Evolutionary conservation across 1,140 invertebrate genomes (phyloP).

Genomic region (Pygmarrhopalites habei): DNA sequence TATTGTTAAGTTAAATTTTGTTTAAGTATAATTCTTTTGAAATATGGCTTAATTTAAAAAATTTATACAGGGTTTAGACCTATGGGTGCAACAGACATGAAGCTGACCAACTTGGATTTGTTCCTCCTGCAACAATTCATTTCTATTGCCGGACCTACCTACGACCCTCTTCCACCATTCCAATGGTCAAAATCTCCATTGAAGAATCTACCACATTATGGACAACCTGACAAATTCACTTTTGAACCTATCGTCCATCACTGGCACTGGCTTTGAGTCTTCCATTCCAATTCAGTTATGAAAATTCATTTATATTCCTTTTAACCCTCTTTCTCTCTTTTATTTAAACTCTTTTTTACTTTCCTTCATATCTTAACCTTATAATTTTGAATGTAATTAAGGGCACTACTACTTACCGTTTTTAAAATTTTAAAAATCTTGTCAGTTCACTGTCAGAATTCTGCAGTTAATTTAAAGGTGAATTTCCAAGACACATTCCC

Average conservation of each 20-base stretch:
- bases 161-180: conserved; percentile 56
- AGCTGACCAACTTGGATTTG: conserved; percentile 46
- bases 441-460: too few species aligned
- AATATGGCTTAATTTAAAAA: too few species aligned
- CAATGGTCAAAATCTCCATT: conserved; percentile 64
- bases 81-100: conserved; percentile 57
- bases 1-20: not conserved
- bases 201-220: conserved; percentile 56
- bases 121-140: conserved; percentile 50
- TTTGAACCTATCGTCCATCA: conserved; percentile 53
- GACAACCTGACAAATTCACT: conserved; percentile 68
- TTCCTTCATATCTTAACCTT: too few species aligned
- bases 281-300: too few species aligned
- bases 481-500: too few species aligned
- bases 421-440: too few species aligned
- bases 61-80: conserved; percentile 33
- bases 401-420: too few species aligned
- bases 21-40: not conserved
- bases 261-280: conserved; percentile 43
- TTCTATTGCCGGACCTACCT: conserved; percentile 53
- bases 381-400: too few species aligned
- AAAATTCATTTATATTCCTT: not conserved
- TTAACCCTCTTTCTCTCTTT: conserved; percentile 1
- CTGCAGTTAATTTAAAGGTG: too few species aligned
- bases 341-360: not conserved